phyloP scores from a whole-genome alignment of 2,888 invertebrate species.

The Pediacus dermestoides region DNA sequence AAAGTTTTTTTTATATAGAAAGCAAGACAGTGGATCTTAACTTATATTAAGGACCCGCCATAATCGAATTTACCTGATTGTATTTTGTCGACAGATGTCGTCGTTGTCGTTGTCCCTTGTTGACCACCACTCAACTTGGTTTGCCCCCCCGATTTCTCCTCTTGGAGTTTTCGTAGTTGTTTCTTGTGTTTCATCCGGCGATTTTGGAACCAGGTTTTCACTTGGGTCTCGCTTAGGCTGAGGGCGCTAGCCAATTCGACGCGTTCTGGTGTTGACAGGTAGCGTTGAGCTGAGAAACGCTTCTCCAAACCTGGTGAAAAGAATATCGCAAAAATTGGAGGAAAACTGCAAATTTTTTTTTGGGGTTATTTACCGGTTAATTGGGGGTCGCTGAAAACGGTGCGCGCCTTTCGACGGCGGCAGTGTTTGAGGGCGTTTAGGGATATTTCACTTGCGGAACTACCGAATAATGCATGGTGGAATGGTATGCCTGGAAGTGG shows the following conservation, averaged over 20 bases:
- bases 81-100: slow-evolving; percentile 21
- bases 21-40: too few relatives aligned
- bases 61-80: slow-evolving; percentile 14
- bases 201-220: slow-evolving; percentile 99
- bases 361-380: slow-evolving; percentile 51
- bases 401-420: slow-evolving; percentile 91
- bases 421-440: slow-evolving; percentile 85
- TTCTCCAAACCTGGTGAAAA: slow-evolving; percentile 86
- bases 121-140: slow-evolving; percentile 15
- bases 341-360: background rate
- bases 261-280: slow-evolving; percentile 92
- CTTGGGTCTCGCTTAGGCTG: slow-evolving; percentile 88
- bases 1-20: too few relatives aligned
- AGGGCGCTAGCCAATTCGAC: slow-evolving; percentile 91
- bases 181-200: slow-evolving; percentile 96
- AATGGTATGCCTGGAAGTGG: slow-evolving; percentile 56
- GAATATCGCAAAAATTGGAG: background rate
- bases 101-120: slow-evolving; percentile 13
- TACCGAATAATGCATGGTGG: slow-evolving; percentile 64
- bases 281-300: slow-evolving; percentile 90
- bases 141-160: slow-evolving; percentile 43
- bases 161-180: slow-evolving; percentile 71
- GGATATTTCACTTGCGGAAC: slow-evolving; percentile 61
- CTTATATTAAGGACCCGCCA: too few relatives aligned
- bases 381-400: slow-evolving; percentile 83